Base-by-base conservation (phyloP, 2,888 invertebrate genomes). In the Torymus auratus region DNA sequence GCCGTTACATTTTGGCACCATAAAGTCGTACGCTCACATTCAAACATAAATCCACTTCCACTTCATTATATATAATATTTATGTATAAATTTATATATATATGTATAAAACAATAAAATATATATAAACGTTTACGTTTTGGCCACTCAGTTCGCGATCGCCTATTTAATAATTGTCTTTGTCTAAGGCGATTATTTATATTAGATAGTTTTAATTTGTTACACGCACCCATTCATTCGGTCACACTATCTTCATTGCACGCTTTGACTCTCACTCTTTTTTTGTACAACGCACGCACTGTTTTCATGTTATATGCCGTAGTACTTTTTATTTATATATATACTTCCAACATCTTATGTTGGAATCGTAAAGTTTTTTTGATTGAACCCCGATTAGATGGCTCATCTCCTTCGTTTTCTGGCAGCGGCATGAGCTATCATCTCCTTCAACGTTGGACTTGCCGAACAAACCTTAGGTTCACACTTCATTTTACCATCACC, bases 401-500 rank as follows among this genome's bases (percentile, higher is more conserved):
- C 89, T 93, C 94, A 95, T 94, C 95, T 94, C 92, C 95, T 93
- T 92, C 95, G 93, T 89, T 94, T 93, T 86, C 94, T 93, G 83
- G 95, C 94, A 84, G 95, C 95, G 84, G 96, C 96, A 75, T 95
- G 95, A 72, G 96, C 96, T 89, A 97, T 96, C 95, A 97, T 96
- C 92, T 97, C 96, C 89, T 96, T 93, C 88, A 97, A 92, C 95
- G 96, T 96, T 78, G 97, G 97, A 91, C 97, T 96, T 64, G 97
- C 97, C 86, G 96, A 95, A 91, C 97, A 97, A 84, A 94, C 94
- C 91, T 95, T 95, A 80, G 98, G 98, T 91, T 97, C 96, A 92
- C 98, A 98, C 92, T 97, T 95, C 97, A 98, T 97, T 92, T 97
- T 96, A 87, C 97, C 97, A 91, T 96, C 95, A 84, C 96, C 95